Conservation (phyloP, 2,888 invertebrate genomes). For the Tubulanus polymorphus region DNA sequence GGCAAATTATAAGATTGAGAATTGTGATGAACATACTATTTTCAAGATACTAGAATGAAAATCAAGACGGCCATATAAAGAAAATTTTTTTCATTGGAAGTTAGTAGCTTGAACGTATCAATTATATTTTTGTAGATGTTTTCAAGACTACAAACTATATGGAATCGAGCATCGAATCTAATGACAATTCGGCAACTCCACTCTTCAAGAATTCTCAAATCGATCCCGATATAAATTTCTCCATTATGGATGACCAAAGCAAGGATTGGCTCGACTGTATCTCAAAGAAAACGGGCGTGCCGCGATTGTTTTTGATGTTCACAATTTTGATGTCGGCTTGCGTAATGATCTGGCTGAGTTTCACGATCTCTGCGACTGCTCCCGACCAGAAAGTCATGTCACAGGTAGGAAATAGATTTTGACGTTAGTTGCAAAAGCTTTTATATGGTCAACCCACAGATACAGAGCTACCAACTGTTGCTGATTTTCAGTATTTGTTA, state of each 20-base stretch:
- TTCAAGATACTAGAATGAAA: too few relatives aligned
- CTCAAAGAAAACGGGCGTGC: conserved; percentile 57
- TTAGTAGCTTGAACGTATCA: not conserved
- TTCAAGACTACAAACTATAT: conserved; percentile 38
- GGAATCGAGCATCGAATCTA: conserved; percentile 39
- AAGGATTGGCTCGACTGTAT: conserved; percentile 43
- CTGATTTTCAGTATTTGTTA: too few relatives aligned
- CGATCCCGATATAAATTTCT: conserved; percentile 17
- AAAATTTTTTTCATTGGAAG: too few relatives aligned
- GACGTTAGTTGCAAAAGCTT: too few relatives aligned
- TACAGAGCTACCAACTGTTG: too few relatives aligned
- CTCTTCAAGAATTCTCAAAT: conserved; percentile 35
- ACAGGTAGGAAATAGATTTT: conserved; percentile 14
- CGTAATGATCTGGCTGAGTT: conserved; percentile 57
- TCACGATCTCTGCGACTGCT: conserved; percentile 46
- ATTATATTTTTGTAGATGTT: conserved; percentile 12
- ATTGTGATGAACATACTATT: too few relatives aligned
- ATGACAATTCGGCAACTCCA: conserved; percentile 46
- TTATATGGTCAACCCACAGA: too few relatives aligned
- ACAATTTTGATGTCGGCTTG: conserved; percentile 55
- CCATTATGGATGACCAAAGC: conserved; percentile 5
- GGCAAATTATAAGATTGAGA: too few relatives aligned
- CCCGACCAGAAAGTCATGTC: conserved; percentile 38
- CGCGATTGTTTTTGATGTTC: conserved; percentile 54
- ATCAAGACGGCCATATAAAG: too few relatives aligned